A percentile compares a stretch with the other conserved stretches of the same genome.
These are phyloP conservation scores for Deroplatys truncata DNA, from an alignment of 2,888 invertebrate species.

Conservation along the genomic window DNA sequence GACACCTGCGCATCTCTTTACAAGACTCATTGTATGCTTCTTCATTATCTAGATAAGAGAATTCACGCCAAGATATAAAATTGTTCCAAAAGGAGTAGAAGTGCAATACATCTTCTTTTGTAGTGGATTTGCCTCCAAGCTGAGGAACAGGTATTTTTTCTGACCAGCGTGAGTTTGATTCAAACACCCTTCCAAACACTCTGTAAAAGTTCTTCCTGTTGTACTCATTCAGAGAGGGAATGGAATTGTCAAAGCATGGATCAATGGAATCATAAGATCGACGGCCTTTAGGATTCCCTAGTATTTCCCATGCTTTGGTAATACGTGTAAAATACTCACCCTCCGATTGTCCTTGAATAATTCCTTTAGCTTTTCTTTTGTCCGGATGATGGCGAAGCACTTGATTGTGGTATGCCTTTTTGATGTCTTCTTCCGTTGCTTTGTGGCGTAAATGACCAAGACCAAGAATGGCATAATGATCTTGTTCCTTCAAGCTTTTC, in stretches of 20 bases:
- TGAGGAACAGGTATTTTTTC: slow-evolving; percentile 79
- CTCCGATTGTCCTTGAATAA: slow-evolving; percentile 73
- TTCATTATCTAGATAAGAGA: slow-evolving; percentile 90
- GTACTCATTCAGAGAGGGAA: slow-evolving; percentile 69
- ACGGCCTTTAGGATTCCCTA: slow-evolving; percentile 75
- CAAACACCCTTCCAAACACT: slow-evolving; percentile 54
- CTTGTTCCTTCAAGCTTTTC: slow-evolving; percentile 62
- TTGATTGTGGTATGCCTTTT: slow-evolving; percentile 81
- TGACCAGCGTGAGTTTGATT: slow-evolving; percentile 86
- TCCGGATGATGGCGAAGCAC: slow-evolving; percentile 97
- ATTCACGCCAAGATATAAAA: slow-evolving; percentile 99
- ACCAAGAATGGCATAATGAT: slow-evolving; percentile 94
- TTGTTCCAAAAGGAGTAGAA: slow-evolving; percentile 99
- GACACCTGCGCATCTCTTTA: slow-evolving; percentile 94
- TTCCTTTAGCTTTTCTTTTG: slow-evolving; percentile 87
- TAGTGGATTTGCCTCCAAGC: slow-evolving; percentile 71
- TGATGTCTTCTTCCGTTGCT: slow-evolving; percentile 90
- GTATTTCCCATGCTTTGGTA: slow-evolving; percentile 91
- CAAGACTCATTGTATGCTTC: slow-evolving; percentile 89
- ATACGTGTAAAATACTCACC: slow-evolving; percentile 99
- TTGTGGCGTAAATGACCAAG: slow-evolving; percentile 75
- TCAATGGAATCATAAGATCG: slow-evolving; percentile 96
- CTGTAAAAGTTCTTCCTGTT: slow-evolving; percentile 74
- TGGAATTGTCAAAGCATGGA: slow-evolving; percentile 83
- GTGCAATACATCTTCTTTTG: slow-evolving; percentile 79